Evolutionary conservation across 2,797 vertebrate species (phyloP), one percentile per base, ranked within the genome.

Genomic region (Dryobates pubescens): DNA sequence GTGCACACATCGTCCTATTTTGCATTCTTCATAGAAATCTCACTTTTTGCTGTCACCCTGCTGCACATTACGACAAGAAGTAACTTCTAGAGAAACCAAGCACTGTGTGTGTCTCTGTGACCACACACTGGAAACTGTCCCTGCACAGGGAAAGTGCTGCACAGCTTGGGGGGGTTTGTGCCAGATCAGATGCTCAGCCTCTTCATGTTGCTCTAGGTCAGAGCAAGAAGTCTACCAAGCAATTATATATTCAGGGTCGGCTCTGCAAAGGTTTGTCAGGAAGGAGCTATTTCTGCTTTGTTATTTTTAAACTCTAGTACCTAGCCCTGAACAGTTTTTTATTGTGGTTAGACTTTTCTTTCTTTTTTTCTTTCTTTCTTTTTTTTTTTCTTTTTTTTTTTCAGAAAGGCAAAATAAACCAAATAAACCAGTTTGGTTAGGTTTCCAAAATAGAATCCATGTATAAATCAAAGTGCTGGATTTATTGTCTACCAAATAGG

Each of bases 341-440:
- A 78, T 94, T 95, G 95, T 94, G 93, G 93, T 95, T 94, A 93
- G 84, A 53, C 86, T 92, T 89, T 38, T 38, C 36, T 87, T 92
- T 90, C 22, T 51, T 49, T 19, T 23, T 49, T 49, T 49, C 24
- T 23, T 51, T 51, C 36, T 51, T 23, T 24, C 22, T 51, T 53
- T 26, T 53, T 93, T 88, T 86, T 92, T 90, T 51, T 51, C 53
- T 23, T 53, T 53, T 13, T 53, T 16, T 9, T 15, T 16, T 27
- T 16, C 88, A 93, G 92, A 94, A 95, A 95, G 94, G 92, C 84
- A 94, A 93, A 96, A 95, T 96, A 96, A 94, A 94, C 93, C 86
- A 0, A 96, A 94, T 94, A 93, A 94, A 94, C 95, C 84, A 93
- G 94, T 94, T 45, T 86, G 94, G 93, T 94, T 73, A 86, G 92